Percentiles rank a stretch among this genome's conserved stretches.
Conservation (phyloP, 1,140 invertebrate genomes). For the Drosophila bocqueti region DNA sequence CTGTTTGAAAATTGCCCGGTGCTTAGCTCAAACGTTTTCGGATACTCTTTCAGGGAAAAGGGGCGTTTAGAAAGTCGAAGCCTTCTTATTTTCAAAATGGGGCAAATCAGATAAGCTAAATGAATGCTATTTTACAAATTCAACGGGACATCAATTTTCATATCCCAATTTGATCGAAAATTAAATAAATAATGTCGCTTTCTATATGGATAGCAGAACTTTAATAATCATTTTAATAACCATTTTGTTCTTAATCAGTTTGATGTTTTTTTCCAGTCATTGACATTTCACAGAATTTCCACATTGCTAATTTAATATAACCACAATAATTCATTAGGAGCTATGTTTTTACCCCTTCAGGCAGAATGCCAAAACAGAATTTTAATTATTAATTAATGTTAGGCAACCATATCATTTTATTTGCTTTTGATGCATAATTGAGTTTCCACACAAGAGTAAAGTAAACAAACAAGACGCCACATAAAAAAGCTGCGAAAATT, state of each 20-base stretch:
- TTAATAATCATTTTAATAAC: background rate
- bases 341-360: no score
- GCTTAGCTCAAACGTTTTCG: constrained; percentile 21
- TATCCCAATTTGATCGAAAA: background rate
- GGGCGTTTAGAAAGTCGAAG: no score
- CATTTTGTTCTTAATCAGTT: background rate
- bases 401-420: constrained; percentile 4
- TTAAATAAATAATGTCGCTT: background rate
- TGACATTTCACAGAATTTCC: background rate
- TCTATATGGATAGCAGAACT: no score
- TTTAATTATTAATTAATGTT: constrained; percentile 11
- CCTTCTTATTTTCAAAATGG: no score
- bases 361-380: background rate
- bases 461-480: constrained; percentile 13
- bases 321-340: background rate
- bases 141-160: background rate
- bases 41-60: constrained; percentile 11
- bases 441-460: background rate
- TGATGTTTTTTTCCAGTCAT: background rate
- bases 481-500: constrained; percentile 14
- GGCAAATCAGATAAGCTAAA: background rate
- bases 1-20: constrained; percentile 25
- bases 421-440: constrained; percentile 17
- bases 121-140: background rate
- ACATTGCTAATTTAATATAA: background rate